Evolutionary conservation across 1,140 invertebrate species (phyloP), one percentile per base, ranked within the genome.

Genomic region (Octopus sinensis): DNA sequence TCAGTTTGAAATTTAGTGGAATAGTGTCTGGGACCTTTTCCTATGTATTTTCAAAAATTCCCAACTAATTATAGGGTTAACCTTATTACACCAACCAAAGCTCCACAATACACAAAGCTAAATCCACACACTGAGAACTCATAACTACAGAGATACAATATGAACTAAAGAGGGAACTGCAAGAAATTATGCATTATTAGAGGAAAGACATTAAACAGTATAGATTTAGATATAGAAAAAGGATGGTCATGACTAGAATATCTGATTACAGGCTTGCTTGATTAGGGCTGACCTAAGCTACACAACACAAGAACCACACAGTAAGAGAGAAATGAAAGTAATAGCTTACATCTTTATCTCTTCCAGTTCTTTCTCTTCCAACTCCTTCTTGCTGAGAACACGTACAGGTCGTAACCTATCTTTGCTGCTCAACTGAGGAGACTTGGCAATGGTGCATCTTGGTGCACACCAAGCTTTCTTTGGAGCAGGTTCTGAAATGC

Each of bases 281-380:
- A 9, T n/a, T 13, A 68, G 62, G 12, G 12, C n/a, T 12, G n/a
- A 68, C n/a, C n/a, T 13, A 13, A 51, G 23, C 73, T 13, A 79
- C 9, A 10, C 53, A 9, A n/a, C 68, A 6, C 12, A 17, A 68
- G 17, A 5, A 54, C 4, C 17, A 62, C 0, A 68, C 9, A 51
- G 12, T 43, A 10, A 79, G 17, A 4, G 10, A 4, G 53, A 68
- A 73, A 68, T 30, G 52, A 73, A 62, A 62, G 5, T 7, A 68
- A 76, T 23, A 23, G 53, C 84, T 79, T 84, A 89, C 88, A 87
- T 87, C 81, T 87, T 86, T 79, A 89, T 88, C 80, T 90, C 88
- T 79, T 90, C 87, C 9, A 87, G 23, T 84, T 90, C 90, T 79
- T 84, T 81, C 56, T 87, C 83, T 76, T 90, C 90, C n/a, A 85